Evolutionary conservation across 2,113 vertebrate species (phyloP), one percentile per base, ranked within the genome.

Genomic region (Chaenogobius annularis): DNA sequence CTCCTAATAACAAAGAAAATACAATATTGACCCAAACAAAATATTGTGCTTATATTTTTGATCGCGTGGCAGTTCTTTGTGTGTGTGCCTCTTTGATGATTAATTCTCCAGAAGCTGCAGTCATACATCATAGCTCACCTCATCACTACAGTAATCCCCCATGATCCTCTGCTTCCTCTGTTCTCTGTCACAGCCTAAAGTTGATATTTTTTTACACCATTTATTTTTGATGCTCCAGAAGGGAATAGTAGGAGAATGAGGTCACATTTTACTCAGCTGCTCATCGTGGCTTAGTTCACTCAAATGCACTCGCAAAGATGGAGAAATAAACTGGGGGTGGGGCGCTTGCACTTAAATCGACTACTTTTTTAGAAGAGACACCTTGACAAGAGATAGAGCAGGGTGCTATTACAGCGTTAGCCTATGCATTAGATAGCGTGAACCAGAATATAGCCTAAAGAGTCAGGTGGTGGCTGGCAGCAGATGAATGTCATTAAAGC

Each of bases 51-150:
- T 63, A n/a, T 40, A 40, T 63, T 63, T 63, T 43, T 63, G 15
- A 63, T 37, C 1, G 59, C 74, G 66, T 20, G 44, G 6, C 70
- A 52, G 52, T 0, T 72, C 74, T 78, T 85, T 78, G 73, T 70
- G 67, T 67, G 70, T 73, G 37, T 72, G 79, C 78, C 75, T 73
- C n/a, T 52, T 17, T 65, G 66, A 79, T 88, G 83, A 85, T 85
- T 73, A 73, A 87, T 85, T 77, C 69, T 73, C 77, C 74, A 3
- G 3, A 59, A 75, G 77, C 74, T 74, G 23, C 58, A 74, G 83
- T 85, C 82, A 61, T 83, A 85, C 79, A 82, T 88, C 85, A 80
- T 72, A 26, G 71, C 71, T 58, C 81, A 83, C 84, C 84, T 84
- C 80, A 50, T 56, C 44, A 55, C 70, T 8, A 8, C 6, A 10